A percentile compares a stretch with the other conserved stretches of the same genome.
Evolutionary conservation across 1,140 invertebrate species (phyloP).

Genomic region (Delia radicum): DNA sequence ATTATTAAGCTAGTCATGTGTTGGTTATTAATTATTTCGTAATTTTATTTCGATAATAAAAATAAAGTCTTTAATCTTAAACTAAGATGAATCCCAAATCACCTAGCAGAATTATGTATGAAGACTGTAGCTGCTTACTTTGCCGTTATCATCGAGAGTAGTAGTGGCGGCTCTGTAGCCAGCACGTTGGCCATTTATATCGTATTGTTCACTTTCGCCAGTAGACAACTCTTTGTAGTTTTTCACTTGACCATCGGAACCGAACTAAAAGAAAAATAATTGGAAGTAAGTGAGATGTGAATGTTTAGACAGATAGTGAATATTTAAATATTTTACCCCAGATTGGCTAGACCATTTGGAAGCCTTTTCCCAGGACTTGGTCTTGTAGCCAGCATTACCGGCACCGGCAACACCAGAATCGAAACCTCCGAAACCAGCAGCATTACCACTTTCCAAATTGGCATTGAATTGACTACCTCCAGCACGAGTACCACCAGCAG

Average conservation of each 20-base stretch:
- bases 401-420: slow-evolving; percentile 33
- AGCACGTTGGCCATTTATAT: slow-evolving; percentile 46
- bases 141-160: slow-evolving; percentile 54
- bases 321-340: slow-evolving; percentile 33
- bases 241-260: slow-evolving; percentile 44
- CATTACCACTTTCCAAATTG: slow-evolving; percentile 22
- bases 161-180: slow-evolving; percentile 53
- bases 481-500: slow-evolving; percentile 32
- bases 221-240: slow-evolving; percentile 52
- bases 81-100: neutral
- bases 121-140: slow-evolving; percentile 50
- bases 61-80: neutral
- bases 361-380: slow-evolving; percentile 55
- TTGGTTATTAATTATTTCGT: neutral
- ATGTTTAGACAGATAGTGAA: neutral
- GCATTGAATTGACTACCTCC: slow-evolving; percentile 31
- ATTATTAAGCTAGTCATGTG: neutral
- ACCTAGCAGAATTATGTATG: slow-evolving; percentile 43
- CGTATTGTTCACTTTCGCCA: slow-evolving; percentile 49
- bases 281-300: neutral
- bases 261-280: slow-evolving; percentile 35
- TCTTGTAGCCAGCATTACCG: slow-evolving; percentile 36
- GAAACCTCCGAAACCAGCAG: slow-evolving; percentile 19
- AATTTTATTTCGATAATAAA: neutral
- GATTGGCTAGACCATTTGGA: slow-evolving; percentile 55